These are phyloP conservation scores for Drosophila sp. DNA, from an alignment of 1,140 invertebrate species.

Conservation along the genomic window DNA sequence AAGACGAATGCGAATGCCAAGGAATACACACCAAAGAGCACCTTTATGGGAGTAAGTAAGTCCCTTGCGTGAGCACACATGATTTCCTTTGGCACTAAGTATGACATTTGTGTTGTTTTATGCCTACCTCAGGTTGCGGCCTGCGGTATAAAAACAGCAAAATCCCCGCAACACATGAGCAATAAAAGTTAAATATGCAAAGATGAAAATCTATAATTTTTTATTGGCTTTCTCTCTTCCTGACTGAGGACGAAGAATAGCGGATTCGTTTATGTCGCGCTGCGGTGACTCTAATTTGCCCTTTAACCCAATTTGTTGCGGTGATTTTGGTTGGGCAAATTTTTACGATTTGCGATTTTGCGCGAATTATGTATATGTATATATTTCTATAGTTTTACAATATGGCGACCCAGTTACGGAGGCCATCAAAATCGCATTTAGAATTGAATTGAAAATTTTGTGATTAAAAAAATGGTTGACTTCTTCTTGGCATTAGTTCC, in stretches of 20 bases:
- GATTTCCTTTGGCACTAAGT: slow-evolving; percentile 59
- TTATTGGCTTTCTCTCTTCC: slow-evolving; percentile 52
- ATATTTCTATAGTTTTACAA: slow-evolving; percentile 79
- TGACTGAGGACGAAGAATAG: no score
- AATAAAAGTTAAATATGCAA: slow-evolving; percentile 81
- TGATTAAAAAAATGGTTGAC: not conserved
- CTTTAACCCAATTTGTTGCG: slow-evolving; percentile 71
- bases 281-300: slow-evolving; percentile 62
- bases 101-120: slow-evolving; percentile 81
- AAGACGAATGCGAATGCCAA: no score
- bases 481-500: not conserved
- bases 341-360: slow-evolving; percentile 77
- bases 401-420: slow-evolving; percentile 57
- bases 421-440: slow-evolving; percentile 65
- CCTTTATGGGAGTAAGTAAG: slow-evolving; percentile 43
- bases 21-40: slow-evolving; percentile 16
- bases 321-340: slow-evolving; percentile 50
- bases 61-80: slow-evolving; percentile 34
- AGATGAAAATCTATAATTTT: slow-evolving; percentile 80
- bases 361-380: slow-evolving; percentile 67
- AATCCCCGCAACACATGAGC: slow-evolving; percentile 60
- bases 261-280: slow-evolving; percentile 59
- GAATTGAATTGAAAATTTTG: slow-evolving; percentile 12
- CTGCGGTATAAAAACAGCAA: slow-evolving; percentile 60
- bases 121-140: slow-evolving; percentile 66